Evolutionary conservation across 2,113 vertebrate genomes (phyloP).

Genomic region (Nothobranchius furzeri): DNA sequence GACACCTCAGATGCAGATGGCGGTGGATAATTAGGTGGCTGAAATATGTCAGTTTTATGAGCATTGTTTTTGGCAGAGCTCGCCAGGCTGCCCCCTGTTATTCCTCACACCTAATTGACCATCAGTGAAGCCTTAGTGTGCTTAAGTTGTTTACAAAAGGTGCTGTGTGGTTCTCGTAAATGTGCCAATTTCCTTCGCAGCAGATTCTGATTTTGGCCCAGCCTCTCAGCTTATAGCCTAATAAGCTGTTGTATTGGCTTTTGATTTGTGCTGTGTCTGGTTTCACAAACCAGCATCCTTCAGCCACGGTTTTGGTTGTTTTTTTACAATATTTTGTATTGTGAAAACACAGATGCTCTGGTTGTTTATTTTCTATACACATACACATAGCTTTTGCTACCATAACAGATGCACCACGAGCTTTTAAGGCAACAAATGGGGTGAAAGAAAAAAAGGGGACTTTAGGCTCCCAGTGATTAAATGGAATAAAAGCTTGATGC

Average conservation of each 20-base stretch:
- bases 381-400: not conserved
- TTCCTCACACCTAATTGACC: constrained; percentile 53
- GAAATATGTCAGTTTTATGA: constrained; percentile 60
- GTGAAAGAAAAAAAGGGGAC: constrained; percentile 18
- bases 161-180: constrained; percentile 23
- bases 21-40: constrained; percentile 59
- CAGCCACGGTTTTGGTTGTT: constrained; percentile 14
- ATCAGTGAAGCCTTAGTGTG: constrained; percentile 41
- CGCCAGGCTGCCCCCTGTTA: constrained; percentile 29
- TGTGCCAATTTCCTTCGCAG: constrained; percentile 35
- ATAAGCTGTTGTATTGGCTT: constrained; percentile 31
- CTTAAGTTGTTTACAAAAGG: constrained; percentile 50
- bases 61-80: constrained; percentile 38
- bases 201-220: constrained; percentile 29
- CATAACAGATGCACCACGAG: not conserved
- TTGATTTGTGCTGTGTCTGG: constrained; percentile 27
- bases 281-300: constrained; percentile 21
- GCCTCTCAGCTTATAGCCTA: constrained; percentile 12
- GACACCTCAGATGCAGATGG: constrained; percentile 64
- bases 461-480: constrained; percentile 13
- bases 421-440: constrained; percentile 22
- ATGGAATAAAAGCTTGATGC: constrained; percentile 23
- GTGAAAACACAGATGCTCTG: constrained; percentile 1
- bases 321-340: constrained; percentile 8
- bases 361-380: not conserved